Evolutionary conservation across 1,140 invertebrate genomes (phyloP).

Genomic region (Limonius californicus): DNA sequence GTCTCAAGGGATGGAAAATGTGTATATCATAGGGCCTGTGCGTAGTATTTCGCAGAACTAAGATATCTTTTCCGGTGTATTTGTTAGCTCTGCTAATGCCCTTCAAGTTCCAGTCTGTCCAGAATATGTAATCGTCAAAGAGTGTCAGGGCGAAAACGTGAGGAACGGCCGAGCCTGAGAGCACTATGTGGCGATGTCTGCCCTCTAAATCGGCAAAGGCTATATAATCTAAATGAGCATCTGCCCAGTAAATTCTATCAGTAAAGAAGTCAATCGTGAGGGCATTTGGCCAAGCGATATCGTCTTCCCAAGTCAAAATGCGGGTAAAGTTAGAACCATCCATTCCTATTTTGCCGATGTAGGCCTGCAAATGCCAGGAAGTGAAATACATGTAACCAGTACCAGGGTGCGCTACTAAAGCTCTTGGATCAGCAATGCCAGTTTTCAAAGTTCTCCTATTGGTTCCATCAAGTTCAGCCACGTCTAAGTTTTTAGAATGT

Average conservation of each 20-base stretch:
- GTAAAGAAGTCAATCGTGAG: slow-evolving; percentile 96
- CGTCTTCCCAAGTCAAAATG: slow-evolving; percentile 88
- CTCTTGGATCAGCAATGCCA: slow-evolving; percentile 87
- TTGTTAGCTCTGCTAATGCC: slow-evolving; percentile 83
- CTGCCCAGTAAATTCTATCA: slow-evolving; percentile 92
- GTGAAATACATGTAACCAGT: slow-evolving; percentile 94
- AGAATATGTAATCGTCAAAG: slow-evolving; percentile 93
- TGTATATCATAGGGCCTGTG: slow-evolving; percentile 94
- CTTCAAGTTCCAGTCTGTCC: slow-evolving; percentile 98
- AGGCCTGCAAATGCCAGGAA: slow-evolving; percentile 94
- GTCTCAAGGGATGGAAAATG: slow-evolving; percentile 80
- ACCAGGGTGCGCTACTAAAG: slow-evolving; percentile 91
- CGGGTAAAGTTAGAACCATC: slow-evolving; percentile 89
- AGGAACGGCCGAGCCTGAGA: slow-evolving; percentile 77
- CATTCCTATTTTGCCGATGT: slow-evolving; percentile 97
- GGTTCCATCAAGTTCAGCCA: slow-evolving; percentile 89
- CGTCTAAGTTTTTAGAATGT: slow-evolving; percentile 90
- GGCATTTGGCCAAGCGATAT: slow-evolving; percentile 97
- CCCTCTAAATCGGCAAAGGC: slow-evolving; percentile 91
- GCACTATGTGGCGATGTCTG: slow-evolving; percentile 73
- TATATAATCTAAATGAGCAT: slow-evolving; percentile 97
- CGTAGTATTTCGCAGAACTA: slow-evolving; percentile 84
- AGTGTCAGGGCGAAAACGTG: slow-evolving; percentile 93
- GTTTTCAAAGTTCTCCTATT: slow-evolving; percentile 83
- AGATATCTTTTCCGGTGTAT: slow-evolving; percentile 75